phyloP scores from a whole-genome alignment of 2,113 vertebrate species.

The Theropithecus gelada region DNA sequence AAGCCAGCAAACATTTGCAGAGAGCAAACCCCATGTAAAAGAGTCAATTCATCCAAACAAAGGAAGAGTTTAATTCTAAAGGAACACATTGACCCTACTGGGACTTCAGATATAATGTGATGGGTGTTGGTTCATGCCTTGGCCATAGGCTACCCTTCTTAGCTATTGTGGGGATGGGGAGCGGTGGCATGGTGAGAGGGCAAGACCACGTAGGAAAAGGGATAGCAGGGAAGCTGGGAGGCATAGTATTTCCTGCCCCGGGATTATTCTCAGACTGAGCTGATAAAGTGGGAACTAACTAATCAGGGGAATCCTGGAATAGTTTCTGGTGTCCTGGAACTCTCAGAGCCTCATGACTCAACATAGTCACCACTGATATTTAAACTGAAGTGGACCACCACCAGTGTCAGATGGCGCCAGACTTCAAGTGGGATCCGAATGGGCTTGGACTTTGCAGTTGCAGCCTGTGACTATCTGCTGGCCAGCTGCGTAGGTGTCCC shows the following conservation, averaged over 20 bases:
- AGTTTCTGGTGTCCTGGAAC: background rate
- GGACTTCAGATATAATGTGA: background rate
- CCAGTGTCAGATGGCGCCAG: too few species aligned
- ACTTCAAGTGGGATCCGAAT: background rate
- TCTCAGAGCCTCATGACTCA: background rate
- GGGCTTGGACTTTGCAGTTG: background rate
- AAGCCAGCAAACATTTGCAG: background rate
- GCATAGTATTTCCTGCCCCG: too few species aligned
- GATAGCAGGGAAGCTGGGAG: background rate
- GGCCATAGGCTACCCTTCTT: background rate
- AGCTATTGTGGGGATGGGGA: background rate
- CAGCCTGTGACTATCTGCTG: rapidly evolving
- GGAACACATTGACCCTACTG: background rate
- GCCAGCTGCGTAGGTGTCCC: too few species aligned
- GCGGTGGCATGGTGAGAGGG: background rate
- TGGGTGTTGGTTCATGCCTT: background rate
- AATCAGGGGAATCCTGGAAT: rapidly evolving
- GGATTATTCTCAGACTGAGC: background rate
- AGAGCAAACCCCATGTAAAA: background rate
- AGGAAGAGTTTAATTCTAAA: background rate
- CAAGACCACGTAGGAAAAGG: background rate
- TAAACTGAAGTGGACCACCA: background rate
- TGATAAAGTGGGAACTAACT: background rate
- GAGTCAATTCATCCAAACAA: background rate
- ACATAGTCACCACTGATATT: background rate